Percentiles rank a stretch among this genome's conserved stretches.
Conservation (phyloP, 2,888 invertebrate species). For the Archips xylosteana region DNA sequence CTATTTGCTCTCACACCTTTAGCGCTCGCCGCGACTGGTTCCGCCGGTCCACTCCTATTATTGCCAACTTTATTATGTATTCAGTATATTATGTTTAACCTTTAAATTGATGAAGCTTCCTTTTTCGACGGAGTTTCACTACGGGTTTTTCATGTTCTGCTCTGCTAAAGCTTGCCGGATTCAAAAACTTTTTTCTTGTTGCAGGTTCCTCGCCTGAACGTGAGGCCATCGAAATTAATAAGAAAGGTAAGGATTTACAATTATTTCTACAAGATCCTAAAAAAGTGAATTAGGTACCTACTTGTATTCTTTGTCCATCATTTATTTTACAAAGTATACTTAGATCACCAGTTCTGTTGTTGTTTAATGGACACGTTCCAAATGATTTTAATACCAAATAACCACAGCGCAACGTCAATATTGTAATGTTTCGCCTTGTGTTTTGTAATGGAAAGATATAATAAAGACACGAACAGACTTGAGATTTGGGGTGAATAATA, state of each 20-base stretch:
- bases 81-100: conserved; percentile 68
- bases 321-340: conserved; percentile 31
- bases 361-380: conserved; percentile 49
- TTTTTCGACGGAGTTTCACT: conserved; percentile 50
- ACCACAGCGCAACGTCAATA: conserved; percentile 54
- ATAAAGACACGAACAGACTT: conserved; percentile 46
- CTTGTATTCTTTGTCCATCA: not conserved
- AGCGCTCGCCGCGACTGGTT: conserved; percentile 44
- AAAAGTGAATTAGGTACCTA: not conserved
- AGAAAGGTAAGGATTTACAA: conserved; percentile 71
- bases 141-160: conserved; percentile 32
- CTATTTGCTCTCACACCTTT: conserved; percentile 67
- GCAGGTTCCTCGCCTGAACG: conserved; percentile 76
- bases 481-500: conserved; percentile 32
- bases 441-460: conserved; percentile 55
- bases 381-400: conserved; percentile 70
- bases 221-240: conserved; percentile 72
- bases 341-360: conserved; percentile 30
- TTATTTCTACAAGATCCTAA: conserved; percentile 9
- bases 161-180: conserved; percentile 10
- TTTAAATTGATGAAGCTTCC: conserved; percentile 62
- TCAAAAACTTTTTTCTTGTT: conserved; percentile 56
- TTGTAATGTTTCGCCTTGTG: conserved; percentile 58
- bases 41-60: conserved; percentile 65
- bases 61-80: conserved; percentile 69